Base-by-base conservation (phyloP, 1,140 invertebrate species). In the Meteorus sp. region DNA sequence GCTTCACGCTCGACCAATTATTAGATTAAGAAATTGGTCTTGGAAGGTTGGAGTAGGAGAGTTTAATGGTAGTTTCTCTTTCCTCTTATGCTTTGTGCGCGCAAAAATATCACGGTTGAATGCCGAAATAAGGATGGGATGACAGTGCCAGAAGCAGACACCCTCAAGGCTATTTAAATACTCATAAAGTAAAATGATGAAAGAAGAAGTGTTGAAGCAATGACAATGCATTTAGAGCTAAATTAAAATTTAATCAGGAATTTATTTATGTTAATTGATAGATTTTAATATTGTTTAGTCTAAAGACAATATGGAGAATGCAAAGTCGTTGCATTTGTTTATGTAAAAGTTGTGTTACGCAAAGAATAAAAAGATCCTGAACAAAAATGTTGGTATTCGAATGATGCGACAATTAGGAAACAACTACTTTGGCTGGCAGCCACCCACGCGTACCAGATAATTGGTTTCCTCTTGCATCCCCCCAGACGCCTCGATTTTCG, bases 341-440 rank as follows among this genome's bases (percentile, higher is more conserved):
- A n/a, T n/a, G n/a, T n/a, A n/a, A n/a, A n/a, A n/a, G n/a, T n/a
- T n/a, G n/a, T n/a, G n/a, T n/a, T n/a, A n/a, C n/a, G 13, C 17
- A 35, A 9, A 29, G 27, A 9, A 29, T 5, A 29, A 4, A 9
- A 29, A 29, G 27, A 29, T 29, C 9, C 27, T 29, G 9, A 5
- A 29, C 29, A n/a, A 37, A 35, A 51, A 51, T 17, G 29, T 8
- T 51, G 9, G 31, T 43, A 54, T 54, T 59, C 59, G 61, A 56
- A 63, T 63, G 59, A 65, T 58, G 65, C 62, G 53, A 65, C 64
- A 68, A 69, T 69, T 69, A 69, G 67, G 60, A 68, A 69, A 68
- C 64, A 69, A 68, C 66, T 65, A 60, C 67, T 59, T 66, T 66
- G 66, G 66, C 62, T 56, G 45, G 9, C 48, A 55, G 60, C 64